Base-by-base conservation (phyloP, 2,113 vertebrate species). In the Campylomormyrus numenius region DNA sequence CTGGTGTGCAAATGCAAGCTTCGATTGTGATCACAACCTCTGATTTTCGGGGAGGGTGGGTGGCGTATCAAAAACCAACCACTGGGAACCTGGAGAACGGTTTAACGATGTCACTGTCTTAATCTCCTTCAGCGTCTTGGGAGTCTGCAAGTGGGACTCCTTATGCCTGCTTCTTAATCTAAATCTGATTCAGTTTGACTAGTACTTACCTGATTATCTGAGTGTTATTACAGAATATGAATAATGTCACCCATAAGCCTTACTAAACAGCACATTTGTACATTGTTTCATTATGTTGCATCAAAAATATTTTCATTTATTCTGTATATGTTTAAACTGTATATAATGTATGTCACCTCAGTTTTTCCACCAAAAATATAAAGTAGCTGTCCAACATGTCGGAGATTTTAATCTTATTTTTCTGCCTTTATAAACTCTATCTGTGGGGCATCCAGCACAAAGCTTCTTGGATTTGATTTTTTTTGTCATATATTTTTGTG, bases 1-100 rank as follows among this genome's bases (percentile, higher is more conserved):
- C 93, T 91, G 92, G 94, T 94, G 94, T 95, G 94, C 92, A 95
- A 95, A 95, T 93, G 89, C 48, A 91, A 70, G 91, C 94, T 95
- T 95, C 94, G 93, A 95, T 95, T 92, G 91, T 84, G 74, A 52
- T 77, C 24, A 42, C 80, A 85, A 91, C 91, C 93, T 48, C 92
- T 86, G 91, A 88, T 66, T 66, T 89, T 66, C 35, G 58, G 9
- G 7, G 56, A 62, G 24, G 24, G 56, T 90, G 56, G 74, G 70
- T 88, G 2, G 39, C 49, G 83, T 91, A 90, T 87, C 85, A 91
- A 91, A 90, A 88, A 89, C 85, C 50, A 66, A n/a, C 39, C 10
- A 92, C 88, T 84, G 91, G 74, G 90, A 19, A 87, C 56, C 46
- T 90, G 66, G 88, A 91, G 31, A 87, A 42, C 9, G 2, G 49